These are phyloP conservation scores for Halcyon senegalensis DNA, from an alignment of 2,113 vertebrate genomes.

Conservation along the genomic window DNA sequence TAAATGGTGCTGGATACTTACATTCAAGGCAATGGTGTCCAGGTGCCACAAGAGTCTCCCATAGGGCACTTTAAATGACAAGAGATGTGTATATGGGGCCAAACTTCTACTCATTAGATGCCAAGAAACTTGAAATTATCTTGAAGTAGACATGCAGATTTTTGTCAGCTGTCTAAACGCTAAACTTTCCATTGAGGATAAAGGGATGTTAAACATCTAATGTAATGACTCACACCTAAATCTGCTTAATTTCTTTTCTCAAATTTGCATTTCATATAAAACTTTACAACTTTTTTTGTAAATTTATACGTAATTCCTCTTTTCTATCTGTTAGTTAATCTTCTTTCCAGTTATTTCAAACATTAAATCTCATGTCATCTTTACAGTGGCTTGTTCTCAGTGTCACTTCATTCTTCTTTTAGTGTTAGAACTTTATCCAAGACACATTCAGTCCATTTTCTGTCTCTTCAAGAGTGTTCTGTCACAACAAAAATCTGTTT, in stretches of 20 bases:
- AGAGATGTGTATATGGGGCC: rapidly evolving
- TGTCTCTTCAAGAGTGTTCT: background rate
- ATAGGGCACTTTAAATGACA: background rate
- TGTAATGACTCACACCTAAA: background rate
- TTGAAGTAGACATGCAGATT: background rate
- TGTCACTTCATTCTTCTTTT: background rate
- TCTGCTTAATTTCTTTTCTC: background rate
- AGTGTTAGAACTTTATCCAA: background rate
- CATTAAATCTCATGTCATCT: background rate
- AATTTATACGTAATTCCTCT: background rate
- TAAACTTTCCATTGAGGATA: background rate
- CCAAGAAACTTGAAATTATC: background rate
- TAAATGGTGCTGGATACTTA: background rate
- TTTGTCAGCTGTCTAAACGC: background rate
- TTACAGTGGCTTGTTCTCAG: background rate
- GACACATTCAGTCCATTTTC: background rate
- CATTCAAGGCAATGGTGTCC: background rate
- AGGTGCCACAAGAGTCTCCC: background rate
- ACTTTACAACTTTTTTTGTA: background rate
- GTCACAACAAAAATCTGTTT: background rate
- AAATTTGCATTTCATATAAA: background rate
- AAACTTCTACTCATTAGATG: background rate
- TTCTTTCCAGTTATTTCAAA: background rate
- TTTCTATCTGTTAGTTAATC: background rate
- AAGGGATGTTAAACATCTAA: background rate